Percentiles rank a stretch among this genome's conserved stretches.
Evolutionary conservation across 2,113 vertebrate species (phyloP).

Genomic region (Falco punctatus): DNA sequence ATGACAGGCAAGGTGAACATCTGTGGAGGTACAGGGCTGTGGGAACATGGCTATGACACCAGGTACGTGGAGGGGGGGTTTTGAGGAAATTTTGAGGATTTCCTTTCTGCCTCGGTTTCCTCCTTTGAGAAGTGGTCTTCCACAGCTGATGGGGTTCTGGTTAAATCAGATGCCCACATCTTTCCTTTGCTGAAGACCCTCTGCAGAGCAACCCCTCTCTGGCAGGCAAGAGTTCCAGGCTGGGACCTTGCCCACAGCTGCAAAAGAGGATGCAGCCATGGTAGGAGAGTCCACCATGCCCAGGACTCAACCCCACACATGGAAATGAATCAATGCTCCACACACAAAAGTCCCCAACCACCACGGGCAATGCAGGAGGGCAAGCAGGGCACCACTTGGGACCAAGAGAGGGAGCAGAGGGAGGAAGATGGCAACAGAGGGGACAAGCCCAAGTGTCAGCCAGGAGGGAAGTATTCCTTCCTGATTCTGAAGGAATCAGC

Average conservation of each 20-base stretch:
- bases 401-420: neutral
- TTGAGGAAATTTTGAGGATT: neutral
- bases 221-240: neutral
- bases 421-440: neutral
- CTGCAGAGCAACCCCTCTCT: neutral
- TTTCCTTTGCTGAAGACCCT: neutral
- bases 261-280: neutral
- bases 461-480: neutral
- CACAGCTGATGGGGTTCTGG: neutral
- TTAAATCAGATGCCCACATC: neutral
- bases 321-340: neutral
- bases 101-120: neutral
- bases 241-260: neutral
- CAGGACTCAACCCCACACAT: rapidly evolving
- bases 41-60: neutral
- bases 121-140: neutral
- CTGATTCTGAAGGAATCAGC: neutral
- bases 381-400: neutral
- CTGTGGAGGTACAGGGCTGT: neutral
- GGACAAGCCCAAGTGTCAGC: neutral
- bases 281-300: neutral
- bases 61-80: neutral
- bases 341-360: rapidly evolving
- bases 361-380: rapidly evolving
- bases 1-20: neutral